A percentile compares a stretch with the other conserved stretches of the same genome.
These are phyloP conservation scores for Buteo buteo DNA, from an alignment of 2,113 vertebrate genomes.

Conservation along the genomic window DNA sequence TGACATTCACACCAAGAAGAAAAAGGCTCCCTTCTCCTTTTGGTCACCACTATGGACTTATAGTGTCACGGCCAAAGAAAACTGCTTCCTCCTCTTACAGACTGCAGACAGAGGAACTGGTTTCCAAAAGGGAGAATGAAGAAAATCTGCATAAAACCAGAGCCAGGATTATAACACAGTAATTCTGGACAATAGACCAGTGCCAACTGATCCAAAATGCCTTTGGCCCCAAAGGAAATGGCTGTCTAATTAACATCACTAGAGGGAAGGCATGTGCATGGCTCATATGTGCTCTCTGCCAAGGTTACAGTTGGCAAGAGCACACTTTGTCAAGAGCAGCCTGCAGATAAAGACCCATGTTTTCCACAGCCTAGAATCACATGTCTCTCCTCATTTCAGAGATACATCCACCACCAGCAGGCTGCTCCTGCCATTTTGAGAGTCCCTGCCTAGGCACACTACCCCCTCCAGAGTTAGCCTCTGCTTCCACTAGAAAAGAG, in stretches of 20 bases:
- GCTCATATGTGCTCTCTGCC: neutral
- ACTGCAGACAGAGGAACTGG: neutral
- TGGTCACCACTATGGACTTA: neutral
- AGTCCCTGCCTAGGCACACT: neutral
- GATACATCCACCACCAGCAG: neutral
- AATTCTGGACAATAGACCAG: neutral
- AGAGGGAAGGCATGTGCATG: neutral
- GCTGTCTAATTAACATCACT: neutral
- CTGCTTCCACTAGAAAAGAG: neutral
- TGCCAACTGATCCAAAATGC: neutral
- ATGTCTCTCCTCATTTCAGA: neutral
- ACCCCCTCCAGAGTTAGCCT: neutral
- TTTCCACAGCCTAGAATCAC: neutral
- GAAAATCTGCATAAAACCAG: neutral
- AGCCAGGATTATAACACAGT: neutral
- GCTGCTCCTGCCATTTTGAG: neutral
- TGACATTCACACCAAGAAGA: neutral
- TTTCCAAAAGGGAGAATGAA: neutral
- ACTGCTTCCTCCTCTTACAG: neutral
- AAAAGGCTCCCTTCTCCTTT: neutral
- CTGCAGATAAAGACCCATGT: neutral
- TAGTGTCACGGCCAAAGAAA: neutral
- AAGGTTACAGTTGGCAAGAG: neutral
- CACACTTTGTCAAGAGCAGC: neutral
- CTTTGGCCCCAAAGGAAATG: neutral